Evolutionary conservation across 1,140 invertebrate species (phyloP).

Genomic region (Brachionus sp.): DNA sequence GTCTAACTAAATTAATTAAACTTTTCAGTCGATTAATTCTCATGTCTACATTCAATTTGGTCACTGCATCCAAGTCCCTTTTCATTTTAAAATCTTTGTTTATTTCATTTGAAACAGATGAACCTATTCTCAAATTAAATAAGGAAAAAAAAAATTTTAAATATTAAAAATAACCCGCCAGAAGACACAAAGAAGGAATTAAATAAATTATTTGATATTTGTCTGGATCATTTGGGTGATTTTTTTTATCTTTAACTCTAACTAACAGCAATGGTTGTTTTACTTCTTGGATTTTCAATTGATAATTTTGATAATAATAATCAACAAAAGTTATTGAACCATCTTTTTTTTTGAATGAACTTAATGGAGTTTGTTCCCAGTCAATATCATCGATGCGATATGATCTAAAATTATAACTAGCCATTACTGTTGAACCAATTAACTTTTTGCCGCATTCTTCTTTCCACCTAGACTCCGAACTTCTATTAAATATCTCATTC

Average conservation of each 20-base stretch:
- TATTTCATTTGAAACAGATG: background rate
- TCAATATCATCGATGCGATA: slow-evolving; percentile 83
- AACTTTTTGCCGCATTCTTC: background rate
- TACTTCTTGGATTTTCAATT: background rate
- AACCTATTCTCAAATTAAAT: background rate
- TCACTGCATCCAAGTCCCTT: slow-evolving; percentile 25
- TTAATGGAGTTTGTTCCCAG: slow-evolving; percentile 58
- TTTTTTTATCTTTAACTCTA: background rate
- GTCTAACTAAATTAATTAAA: background rate
- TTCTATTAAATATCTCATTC: slow-evolving; percentile 63
- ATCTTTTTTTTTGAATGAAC: background rate
- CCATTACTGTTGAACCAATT: background rate
- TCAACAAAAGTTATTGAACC: slow-evolving; percentile 14
- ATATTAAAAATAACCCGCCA: background rate
- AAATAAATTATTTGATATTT: background rate
- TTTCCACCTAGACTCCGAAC: slow-evolving; percentile 47
- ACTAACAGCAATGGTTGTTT: slow-evolving; percentile 2
- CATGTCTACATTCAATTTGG: background rate
- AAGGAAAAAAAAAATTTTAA: background rate
- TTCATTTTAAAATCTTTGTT: background rate
- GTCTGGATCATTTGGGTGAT: background rate
- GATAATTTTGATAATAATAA: slow-evolving; percentile 39
- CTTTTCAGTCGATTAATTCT: background rate
- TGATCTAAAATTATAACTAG: slow-evolving; percentile 80
- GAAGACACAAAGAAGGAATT: slow-evolving; percentile 11